phyloP scores from a whole-genome alignment of 2,888 invertebrate species.

The Heteromurus nitidus region DNA sequence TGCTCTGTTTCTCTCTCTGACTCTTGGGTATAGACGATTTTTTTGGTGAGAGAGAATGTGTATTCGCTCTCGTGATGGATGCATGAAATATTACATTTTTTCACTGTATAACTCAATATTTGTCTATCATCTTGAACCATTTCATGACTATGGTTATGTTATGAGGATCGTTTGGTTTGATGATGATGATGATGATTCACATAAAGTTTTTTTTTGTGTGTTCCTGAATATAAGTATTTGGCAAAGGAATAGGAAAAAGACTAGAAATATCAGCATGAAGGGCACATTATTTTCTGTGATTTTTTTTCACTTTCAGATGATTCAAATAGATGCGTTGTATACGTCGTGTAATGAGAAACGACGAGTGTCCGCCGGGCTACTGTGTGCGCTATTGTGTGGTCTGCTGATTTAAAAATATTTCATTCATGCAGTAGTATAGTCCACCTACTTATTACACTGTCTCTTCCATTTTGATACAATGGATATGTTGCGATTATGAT shows the following conservation, averaged over 20 bases:
- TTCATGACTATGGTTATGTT: slow-evolving; percentile 46
- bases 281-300: slow-evolving; percentile 16
- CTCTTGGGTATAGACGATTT: too few relatives aligned
- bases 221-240: neutral
- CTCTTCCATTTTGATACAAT: slow-evolving; percentile 24
- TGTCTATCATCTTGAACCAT: slow-evolving; percentile 54
- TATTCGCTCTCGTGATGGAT: neutral
- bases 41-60: too few relatives aligned
- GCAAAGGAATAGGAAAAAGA: slow-evolving; percentile 23
- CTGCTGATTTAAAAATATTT: too few relatives aligned
- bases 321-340: neutral
- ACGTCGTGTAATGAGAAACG: neutral
- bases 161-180: too few relatives aligned
- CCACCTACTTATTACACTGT: slow-evolving; percentile 2
- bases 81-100: slow-evolving; percentile 44
- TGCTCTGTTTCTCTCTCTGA: neutral
- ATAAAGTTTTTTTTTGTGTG: slow-evolving; percentile 3
- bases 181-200: slow-evolving; percentile 1
- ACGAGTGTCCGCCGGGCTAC: slow-evolving; percentile 20
- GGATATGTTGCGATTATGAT: too few relatives aligned
- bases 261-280: slow-evolving; percentile 33
- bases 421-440: neutral
- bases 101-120: slow-evolving; percentile 49
- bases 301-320: slow-evolving; percentile 2
- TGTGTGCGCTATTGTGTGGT: slow-evolving; percentile 10